Percentiles rank a stretch among this genome's conserved stretches.
Evolutionary conservation across 30 jellyfish, hydroid and myxozoan genomes (phyloP).

Genomic region (Nemopilema nomurai): DNA sequence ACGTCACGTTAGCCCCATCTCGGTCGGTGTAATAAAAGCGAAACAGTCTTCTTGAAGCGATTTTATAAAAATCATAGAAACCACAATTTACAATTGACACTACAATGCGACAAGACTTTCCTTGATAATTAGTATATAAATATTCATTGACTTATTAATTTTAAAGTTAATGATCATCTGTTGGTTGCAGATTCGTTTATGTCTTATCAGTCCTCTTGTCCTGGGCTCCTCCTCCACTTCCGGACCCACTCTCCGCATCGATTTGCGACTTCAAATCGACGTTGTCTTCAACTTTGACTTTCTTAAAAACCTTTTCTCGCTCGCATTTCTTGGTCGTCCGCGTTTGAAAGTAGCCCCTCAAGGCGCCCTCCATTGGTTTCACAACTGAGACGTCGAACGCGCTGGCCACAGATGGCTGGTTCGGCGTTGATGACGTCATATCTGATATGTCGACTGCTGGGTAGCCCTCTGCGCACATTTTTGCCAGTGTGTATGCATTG

Average conservation of each 20-base stretch:
- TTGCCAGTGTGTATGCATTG: slow-evolving; percentile 88
- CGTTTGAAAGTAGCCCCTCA: slow-evolving; percentile 63
- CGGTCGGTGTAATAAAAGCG: background rate
- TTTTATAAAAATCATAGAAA: background rate
- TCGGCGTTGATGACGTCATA: slow-evolving; percentile 88
- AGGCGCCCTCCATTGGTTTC: slow-evolving; percentile 46
- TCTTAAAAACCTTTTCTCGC: slow-evolving; percentile 56
- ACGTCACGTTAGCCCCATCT: no score
- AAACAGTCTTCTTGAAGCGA: background rate
- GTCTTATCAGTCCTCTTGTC: background rate
- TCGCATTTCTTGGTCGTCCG: slow-evolving; percentile 65
- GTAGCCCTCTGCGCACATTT: slow-evolving; percentile 92
- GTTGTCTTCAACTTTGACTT: slow-evolving; percentile 32
- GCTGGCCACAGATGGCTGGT: slow-evolving; percentile 59
- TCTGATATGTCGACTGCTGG: slow-evolving; percentile 90
- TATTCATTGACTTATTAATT: background rate
- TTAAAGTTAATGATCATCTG: no score
- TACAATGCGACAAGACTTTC: no score
- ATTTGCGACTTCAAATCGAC: slow-evolving; percentile 5
- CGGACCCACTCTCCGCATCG: slow-evolving; percentile 59
- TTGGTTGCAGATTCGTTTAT: background rate
- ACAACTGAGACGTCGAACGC: slow-evolving; percentile 62
- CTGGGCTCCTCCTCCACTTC: slow-evolving; percentile 43
- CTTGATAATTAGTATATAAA: no score
- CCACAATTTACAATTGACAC: background rate